A percentile compares a stretch with the other conserved stretches of the same genome.
These are phyloP conservation scores for Eupleurogrammus muticus DNA, from an alignment of 2,797 vertebrate species.

Conservation along the genomic window DNA sequence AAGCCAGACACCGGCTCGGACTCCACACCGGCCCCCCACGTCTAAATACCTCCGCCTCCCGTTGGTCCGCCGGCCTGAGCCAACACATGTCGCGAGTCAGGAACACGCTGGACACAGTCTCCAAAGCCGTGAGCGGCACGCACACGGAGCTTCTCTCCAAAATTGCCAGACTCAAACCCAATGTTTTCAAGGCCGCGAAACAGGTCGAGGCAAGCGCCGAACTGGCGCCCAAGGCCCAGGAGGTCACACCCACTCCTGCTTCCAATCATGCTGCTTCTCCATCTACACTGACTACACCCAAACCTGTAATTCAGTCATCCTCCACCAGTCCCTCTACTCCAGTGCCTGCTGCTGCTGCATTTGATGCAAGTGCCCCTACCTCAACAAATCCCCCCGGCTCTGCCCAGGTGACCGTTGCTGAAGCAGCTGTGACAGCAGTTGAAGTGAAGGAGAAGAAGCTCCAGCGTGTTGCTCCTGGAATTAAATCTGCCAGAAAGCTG, in stretches of 20 bases:
- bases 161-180: slow-evolving; percentile 88
- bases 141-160: slow-evolving; percentile 90
- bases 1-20: slow-evolving; percentile 67
- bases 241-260: slow-evolving; percentile 10
- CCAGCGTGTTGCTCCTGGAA: slow-evolving; percentile 44
- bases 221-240: slow-evolving; percentile 45
- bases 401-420: slow-evolving; percentile 13
- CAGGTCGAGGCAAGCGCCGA: slow-evolving; percentile 64
- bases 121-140: slow-evolving; percentile 92
- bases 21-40: slow-evolving; percentile 81
- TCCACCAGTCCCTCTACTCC: slow-evolving; percentile 28
- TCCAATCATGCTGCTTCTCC: slow-evolving; percentile 19
- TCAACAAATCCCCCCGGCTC: slow-evolving; percentile 30
- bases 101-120: slow-evolving; percentile 91
- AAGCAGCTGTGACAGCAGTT: slow-evolving; percentile 30
- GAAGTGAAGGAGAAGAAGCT: slow-evolving; percentile 69
- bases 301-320: slow-evolving; percentile 26
- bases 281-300: slow-evolving; percentile 30
- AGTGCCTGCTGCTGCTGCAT: slow-evolving; percentile 38
- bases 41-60: slow-evolving; percentile 87
- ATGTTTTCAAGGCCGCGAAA: slow-evolving; percentile 74
- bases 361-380: slow-evolving; percentile 41
- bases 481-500: slow-evolving; percentile 47
- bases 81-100: slow-evolving; percentile 92
- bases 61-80: slow-evolving; percentile 85